Conservation (phyloP, 2,113 vertebrate species). For the Macaca nemestrina region DNA sequence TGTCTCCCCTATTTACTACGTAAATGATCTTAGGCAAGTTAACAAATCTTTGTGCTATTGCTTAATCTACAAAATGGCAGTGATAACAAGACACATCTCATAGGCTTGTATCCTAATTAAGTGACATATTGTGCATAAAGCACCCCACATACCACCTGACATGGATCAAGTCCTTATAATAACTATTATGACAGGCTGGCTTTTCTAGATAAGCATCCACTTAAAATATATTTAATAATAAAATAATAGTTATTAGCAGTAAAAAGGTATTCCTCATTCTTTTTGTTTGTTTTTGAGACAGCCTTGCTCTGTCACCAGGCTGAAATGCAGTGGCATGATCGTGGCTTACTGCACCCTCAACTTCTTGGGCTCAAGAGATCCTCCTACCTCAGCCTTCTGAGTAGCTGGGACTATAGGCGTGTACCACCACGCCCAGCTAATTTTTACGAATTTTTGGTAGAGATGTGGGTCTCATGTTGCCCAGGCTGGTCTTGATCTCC, state of each 20-base stretch:
- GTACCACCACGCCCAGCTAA: no score
- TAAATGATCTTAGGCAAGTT: neutral
- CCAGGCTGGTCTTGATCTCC: no score
- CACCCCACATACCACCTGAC: neutral
- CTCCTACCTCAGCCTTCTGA: no score
- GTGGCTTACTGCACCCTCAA: no score
- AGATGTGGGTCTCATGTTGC: no score
- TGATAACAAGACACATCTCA: neutral
- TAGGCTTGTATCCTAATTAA: neutral
- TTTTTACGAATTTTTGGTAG: no score
- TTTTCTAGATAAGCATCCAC: neutral
- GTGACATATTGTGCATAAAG: neutral
- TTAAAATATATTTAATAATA: slow-evolving; percentile 30
- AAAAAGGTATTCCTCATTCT: neutral
- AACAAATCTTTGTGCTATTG: neutral
- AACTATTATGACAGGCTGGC: neutral
- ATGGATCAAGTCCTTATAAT: neutral
- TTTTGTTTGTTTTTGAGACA: no score
- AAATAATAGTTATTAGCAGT: neutral
- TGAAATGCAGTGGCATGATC: no score
- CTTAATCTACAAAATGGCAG: neutral
- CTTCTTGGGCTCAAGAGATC: no score
- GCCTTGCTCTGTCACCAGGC: no score
- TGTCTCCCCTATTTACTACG: neutral
- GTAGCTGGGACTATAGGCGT: no score